Conservation (phyloP, 2,888 invertebrate species). For the Drosophila anomalata region DNA sequence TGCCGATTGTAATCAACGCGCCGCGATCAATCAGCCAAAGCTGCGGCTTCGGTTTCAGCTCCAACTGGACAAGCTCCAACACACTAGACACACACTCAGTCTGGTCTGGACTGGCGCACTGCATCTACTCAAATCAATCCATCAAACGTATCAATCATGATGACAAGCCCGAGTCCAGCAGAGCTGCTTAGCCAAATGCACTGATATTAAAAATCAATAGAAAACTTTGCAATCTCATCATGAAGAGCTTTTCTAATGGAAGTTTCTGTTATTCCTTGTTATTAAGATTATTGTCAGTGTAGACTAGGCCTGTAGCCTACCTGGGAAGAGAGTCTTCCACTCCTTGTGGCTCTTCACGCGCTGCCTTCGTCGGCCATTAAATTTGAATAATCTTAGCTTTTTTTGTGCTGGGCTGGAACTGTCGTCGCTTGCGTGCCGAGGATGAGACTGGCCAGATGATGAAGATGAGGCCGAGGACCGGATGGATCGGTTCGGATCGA, state of each 20-base stretch:
- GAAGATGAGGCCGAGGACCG: slow-evolving; percentile 27
- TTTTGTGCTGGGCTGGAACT: slow-evolving; percentile 30
- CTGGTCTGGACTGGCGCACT: slow-evolving; percentile 35
- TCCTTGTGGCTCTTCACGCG: slow-evolving; percentile 65
- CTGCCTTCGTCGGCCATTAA: slow-evolving; percentile 69
- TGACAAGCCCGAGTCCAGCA: slow-evolving; percentile 71
- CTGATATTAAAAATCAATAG: neutral
- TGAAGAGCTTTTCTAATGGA: neutral
- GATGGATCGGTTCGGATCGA: slow-evolving; percentile 6
- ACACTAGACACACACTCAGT: slow-evolving; percentile 47
- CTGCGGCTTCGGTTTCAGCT: slow-evolving; percentile 37
- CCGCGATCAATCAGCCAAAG: slow-evolving; percentile 70
- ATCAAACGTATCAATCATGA: slow-evolving; percentile 82
- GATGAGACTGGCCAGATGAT: slow-evolving; percentile 31
- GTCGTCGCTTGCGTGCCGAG: slow-evolving; percentile 47
- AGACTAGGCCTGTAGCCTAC: slow-evolving; percentile 45
- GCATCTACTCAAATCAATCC: slow-evolving; percentile 78
- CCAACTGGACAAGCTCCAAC: slow-evolving; percentile 15
- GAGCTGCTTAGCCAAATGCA: slow-evolving; percentile 20
- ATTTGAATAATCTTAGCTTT: slow-evolving; percentile 76
- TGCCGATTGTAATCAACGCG: slow-evolving; percentile 73
- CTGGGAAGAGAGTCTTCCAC: slow-evolving; percentile 34
- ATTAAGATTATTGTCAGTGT: slow-evolving; percentile 30
- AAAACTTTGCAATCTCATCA: neutral
- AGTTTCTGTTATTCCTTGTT: neutral